Conservation (phyloP, 1,140 invertebrate species). For the Nasonia giraulti region DNA sequence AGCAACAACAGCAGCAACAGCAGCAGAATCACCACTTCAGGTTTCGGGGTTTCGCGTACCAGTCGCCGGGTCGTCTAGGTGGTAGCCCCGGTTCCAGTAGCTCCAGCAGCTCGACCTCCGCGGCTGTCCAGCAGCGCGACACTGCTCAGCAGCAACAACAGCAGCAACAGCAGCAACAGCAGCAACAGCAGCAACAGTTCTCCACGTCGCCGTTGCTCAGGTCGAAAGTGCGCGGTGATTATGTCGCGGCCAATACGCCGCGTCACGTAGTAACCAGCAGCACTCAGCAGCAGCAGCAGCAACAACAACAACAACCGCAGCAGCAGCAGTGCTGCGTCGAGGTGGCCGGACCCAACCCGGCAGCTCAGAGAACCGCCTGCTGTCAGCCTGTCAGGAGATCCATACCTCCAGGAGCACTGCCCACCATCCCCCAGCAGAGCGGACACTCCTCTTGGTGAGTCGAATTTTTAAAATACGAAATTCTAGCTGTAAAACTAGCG, state of each 20-base stretch:
- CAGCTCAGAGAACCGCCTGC: slow-evolving; percentile 67
- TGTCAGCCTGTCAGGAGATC: slow-evolving; percentile 73
- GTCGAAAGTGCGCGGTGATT: slow-evolving; percentile 74
- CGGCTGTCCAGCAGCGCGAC: slow-evolving; percentile 64
- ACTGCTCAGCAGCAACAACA: background rate
- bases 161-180: slow-evolving; percentile 50
- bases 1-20: too few species aligned
- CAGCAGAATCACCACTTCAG: slow-evolving; percentile 61
- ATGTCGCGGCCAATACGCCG: slow-evolving; percentile 39
- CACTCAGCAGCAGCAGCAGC: slow-evolving; percentile 29
- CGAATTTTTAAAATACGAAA: background rate
- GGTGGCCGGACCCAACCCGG: background rate
- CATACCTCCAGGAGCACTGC: slow-evolving; percentile 73
- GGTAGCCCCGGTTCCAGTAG: slow-evolving; percentile 75
- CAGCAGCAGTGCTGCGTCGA: slow-evolving; percentile 64
- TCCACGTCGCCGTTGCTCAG: slow-evolving; percentile 72
- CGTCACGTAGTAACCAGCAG: slow-evolving; percentile 5
- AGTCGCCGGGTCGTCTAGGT: slow-evolving; percentile 66
- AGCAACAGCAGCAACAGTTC: slow-evolving; percentile 59
- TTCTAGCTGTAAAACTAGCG: too few species aligned
- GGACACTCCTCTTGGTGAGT: slow-evolving; percentile 80
- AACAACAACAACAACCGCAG: slow-evolving; percentile 51
- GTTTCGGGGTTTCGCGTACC: slow-evolving; percentile 69
- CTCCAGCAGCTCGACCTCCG: slow-evolving; percentile 69
- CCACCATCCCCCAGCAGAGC: slow-evolving; percentile 70